Base-by-base conservation (phyloP, 1,140 invertebrate species). In the Uloborus diversus region DNA sequence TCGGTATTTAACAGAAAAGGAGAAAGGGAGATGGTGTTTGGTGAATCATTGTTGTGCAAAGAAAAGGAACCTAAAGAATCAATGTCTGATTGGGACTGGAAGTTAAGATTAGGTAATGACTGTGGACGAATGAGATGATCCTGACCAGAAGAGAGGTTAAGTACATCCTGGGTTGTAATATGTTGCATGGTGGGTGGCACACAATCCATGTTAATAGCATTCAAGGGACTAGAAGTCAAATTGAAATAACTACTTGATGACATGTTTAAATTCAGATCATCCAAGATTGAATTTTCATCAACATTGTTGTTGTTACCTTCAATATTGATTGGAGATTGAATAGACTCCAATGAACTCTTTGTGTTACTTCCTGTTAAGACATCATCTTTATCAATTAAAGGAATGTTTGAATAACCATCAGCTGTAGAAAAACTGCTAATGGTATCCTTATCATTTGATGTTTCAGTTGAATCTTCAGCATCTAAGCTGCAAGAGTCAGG, bases 31-130 rank as follows among this genome's bases (percentile, higher is more conserved):
- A 37, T 23, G 17, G 20, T 3, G 28, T 13, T 17, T 35, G 30
- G 30, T 62, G 49, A 53, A n/a, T 73, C 69, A 23, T 3, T 27
- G 32, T 25, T 70, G 13, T 27, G 35, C 17, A 73, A 28, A 14
- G 56, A 47, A 47, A 73, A 61, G 27, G 33, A 25, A 20, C 35
- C 25, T 30, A 59, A 37, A 2, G 69, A 61, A 20, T 73, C 57
- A 1, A 28, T 49, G 20, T 9, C 49, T 9, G 49, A 1, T 7
- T 30, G 14, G 32, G 47, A 5, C 3, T 66, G 42, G 32, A 27
- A 66, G 42, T n/a, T 28, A 7, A 78, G 42, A 56, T 64, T 75
- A 9, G 69, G 69, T 5, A 64, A 20, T 14, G 73, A 65, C 5
- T 53, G 49, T 28, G 51, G 49, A 30, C 49, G 42, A 42, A 17